Percentiles rank a stretch among this genome's conserved stretches.
These are phyloP conservation scores for Harlomillsia oculata DNA, from an alignment of 1,140 invertebrate genomes.

Conservation along the genomic window DNA sequence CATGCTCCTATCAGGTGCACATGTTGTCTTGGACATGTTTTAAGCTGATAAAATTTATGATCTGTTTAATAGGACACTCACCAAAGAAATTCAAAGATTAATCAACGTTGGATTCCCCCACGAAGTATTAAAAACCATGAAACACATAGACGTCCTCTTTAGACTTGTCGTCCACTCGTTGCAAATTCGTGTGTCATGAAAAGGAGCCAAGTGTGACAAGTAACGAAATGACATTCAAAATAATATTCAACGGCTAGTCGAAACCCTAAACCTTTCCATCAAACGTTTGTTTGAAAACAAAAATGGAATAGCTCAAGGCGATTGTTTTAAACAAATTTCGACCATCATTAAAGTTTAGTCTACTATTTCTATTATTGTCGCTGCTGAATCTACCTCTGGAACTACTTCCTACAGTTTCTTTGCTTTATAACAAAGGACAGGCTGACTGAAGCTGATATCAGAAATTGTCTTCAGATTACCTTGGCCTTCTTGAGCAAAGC, in stretches of 20 bases:
- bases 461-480: conserved; percentile 65
- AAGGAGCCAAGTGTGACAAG: too few relatives aligned
- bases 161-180: conserved; percentile 74
- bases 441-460: conserved; percentile 72
- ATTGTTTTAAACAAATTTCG: conserved; percentile 80
- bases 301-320: conserved; percentile 65
- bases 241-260: too few relatives aligned
- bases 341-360: conserved; percentile 68
- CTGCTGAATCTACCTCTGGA: conserved; percentile 37
- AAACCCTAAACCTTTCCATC: too few relatives aligned
- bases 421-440: conserved; percentile 71
- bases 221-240: too few relatives aligned
- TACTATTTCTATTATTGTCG: conserved; percentile 48
- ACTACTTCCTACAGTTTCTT: conserved; percentile 52
- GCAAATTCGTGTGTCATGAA: too few relatives aligned
- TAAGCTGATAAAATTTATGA: too few relatives aligned
- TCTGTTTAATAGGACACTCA: conserved; percentile 57
- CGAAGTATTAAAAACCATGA: conserved; percentile 72
- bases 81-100: conserved; percentile 50
- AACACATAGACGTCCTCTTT: conserved; percentile 75
- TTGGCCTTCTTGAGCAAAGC: conserved; percentile 61
- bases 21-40: conserved; percentile 79
- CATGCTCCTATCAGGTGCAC: too few relatives aligned
- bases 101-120: conserved; percentile 49
- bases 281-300: too few relatives aligned